These are phyloP conservation scores for Iguana delicatissima DNA, from an alignment of 2,797 vertebrate genomes.

Conservation along the genomic window DNA sequence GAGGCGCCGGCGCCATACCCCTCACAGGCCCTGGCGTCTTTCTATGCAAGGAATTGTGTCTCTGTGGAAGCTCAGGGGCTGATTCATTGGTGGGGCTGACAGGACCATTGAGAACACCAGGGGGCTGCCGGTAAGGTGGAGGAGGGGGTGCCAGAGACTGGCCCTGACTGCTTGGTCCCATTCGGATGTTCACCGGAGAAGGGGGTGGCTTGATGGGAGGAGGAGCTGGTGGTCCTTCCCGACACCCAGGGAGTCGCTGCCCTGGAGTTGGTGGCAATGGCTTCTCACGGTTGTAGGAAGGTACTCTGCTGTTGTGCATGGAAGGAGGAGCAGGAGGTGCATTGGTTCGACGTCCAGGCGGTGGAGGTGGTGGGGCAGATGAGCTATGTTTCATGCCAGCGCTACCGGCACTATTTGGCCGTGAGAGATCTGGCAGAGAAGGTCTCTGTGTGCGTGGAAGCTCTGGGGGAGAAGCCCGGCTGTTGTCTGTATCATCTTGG, in stretches of 20 bases:
- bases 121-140: slow-evolving; percentile 89
- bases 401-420: slow-evolving; percentile 76
- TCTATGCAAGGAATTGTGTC: slow-evolving; percentile 94
- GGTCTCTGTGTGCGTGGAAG: slow-evolving; percentile 88
- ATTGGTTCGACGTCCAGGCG: slow-evolving; percentile 79
- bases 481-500: slow-evolving; percentile 80
- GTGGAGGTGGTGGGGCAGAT: slow-evolving; percentile 77
- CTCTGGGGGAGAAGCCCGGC: slow-evolving; percentile 83
- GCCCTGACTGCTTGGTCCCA: slow-evolving; percentile 75
- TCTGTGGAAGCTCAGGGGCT: slow-evolving; percentile 92
- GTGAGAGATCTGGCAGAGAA: slow-evolving; percentile 90
- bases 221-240: slow-evolving; percentile 78
- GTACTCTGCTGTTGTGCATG: slow-evolving; percentile 69
- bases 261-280: slow-evolving; percentile 90
- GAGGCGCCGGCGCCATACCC: slow-evolving; percentile 81
- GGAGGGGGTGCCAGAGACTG: slow-evolving; percentile 87
- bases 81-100: slow-evolving; percentile 81
- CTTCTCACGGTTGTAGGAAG: slow-evolving; percentile 89
- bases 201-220: slow-evolving; percentile 82
- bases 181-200: slow-evolving; percentile 81
- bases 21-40: slow-evolving; percentile 80
- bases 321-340: slow-evolving; percentile 78
- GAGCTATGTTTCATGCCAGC: slow-evolving; percentile 85
- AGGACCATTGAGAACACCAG: slow-evolving; percentile 85
- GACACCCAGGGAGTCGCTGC: slow-evolving; percentile 76